Evolutionary conservation across 2,797 vertebrate genomes (phyloP), one percentile per base, ranked within the genome.

Genomic region (Myioborus miniatus): DNA sequence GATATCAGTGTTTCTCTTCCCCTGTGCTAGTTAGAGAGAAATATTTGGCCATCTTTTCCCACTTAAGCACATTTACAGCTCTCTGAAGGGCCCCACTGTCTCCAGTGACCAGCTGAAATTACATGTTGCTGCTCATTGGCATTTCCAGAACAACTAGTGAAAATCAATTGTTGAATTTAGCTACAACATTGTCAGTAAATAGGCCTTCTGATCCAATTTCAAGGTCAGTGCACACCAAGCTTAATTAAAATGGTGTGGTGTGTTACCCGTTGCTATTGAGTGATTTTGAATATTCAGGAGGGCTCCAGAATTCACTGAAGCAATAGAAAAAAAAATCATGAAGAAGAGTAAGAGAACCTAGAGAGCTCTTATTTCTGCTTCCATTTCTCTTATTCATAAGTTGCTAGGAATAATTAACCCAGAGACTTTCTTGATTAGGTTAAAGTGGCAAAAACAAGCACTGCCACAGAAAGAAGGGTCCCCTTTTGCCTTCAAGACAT

Each of bases 131-230:
- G 29, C 55, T 84, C 72, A 36, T 18, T 46, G 52, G 47, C 60
- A 46, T 82, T 89, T 74, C 60, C 72, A 93, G 50, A 55, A 52
- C 93, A 82, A 83, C 63, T n/a, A 68, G 75, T 69, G 94, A 83
- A 87, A 96, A 93, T 93, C 80, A 83, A 17, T 93, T 90, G 70
- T 26, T 89, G 72, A 79, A 63, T 69, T 92, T 83, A 91, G 74
- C 65, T 44, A 34, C 46, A 91, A 18, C 12, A 6, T 7, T 46
- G 65, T 60, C 83, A 84, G 68, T 52, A 92, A 94, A 91, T n/a
- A 96, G 86, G 76, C 46, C 69, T 91, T 92, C 49, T 88, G 87
- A 65, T 94, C 56, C 75, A 67, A 88, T 97, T 95, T 89, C 95
- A 93, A 96, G 93, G 94, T 92, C 86, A 76, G 30, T 41, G 70